Base-by-base conservation (phyloP, 2,888 invertebrate genomes). In the Coenonympha arcania region DNA sequence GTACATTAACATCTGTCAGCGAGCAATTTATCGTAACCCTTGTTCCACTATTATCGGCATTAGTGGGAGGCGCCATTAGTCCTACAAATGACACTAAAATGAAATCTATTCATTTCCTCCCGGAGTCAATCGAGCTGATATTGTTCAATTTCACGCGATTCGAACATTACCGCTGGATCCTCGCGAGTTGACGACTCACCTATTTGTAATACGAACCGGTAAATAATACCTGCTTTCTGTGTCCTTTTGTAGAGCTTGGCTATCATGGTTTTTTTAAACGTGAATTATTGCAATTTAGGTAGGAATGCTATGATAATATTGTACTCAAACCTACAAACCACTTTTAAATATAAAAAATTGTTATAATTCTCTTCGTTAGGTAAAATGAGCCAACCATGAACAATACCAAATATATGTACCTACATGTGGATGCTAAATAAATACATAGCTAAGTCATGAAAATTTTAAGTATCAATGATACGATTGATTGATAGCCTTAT, bases 71-170 rank as follows among this genome's bases (percentile, higher is more conserved):
- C 72, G 78, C 80, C 77, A 86, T 86, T 86, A 86, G 68, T 78
- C 65, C 79, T 78, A 85, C 84, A 85, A 85, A 86, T 83, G 86
- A 83, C 85, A 86, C 83, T 79, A 79, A 79, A 85, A 85, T 80
- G 79, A 85, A 86, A 86, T 86, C 86, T 86, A 85, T 86, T 86
- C 85, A 86, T 86, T 86, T 86, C 83, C 84, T 76, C 75, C 71
- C 65, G 69, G 78, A 84, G 83, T 82, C 85, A 82, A 84, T 84
- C 77, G 82, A 53, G 48, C 71, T 69, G 71, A 81, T 84, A 86
- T 84, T 80, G 83, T 80, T 64, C 68, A 72, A 76, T 75, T 80
- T 73, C 87, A 87, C 87, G 87, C 87, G 83, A 87, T 85, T 62
- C 69, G 58, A 62, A 67, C 86, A 87, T 87, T 87, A 86, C 65